phyloP scores from a whole-genome alignment of 2,113 vertebrate species.

The Eolophus roseicapilla region DNA sequence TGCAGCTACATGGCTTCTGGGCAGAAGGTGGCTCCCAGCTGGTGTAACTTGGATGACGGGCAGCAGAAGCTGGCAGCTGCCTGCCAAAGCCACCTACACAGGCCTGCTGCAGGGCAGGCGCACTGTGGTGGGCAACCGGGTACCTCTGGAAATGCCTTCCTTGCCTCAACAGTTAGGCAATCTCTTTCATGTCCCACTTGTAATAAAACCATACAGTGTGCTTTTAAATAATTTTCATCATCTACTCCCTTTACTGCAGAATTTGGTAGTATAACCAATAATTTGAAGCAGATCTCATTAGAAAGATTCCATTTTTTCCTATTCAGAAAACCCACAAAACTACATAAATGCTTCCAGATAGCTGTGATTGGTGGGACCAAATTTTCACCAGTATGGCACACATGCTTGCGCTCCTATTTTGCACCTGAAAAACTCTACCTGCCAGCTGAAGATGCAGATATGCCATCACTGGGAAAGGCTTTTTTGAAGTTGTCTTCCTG shows the following conservation, averaged over 20 bases:
- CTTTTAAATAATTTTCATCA: not conserved
- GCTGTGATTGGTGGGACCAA: not conserved
- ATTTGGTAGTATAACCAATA: not conserved
- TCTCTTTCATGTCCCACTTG: not conserved
- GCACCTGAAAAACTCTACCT: not conserved
- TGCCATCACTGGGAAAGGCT: not conserved
- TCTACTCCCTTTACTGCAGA: not conserved
- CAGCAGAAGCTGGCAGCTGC: not conserved
- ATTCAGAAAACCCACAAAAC: not conserved
- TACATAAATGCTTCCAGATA: not conserved
- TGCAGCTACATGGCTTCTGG: fast-evolving
- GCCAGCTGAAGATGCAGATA: not conserved
- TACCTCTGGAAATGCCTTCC: fast-evolving
- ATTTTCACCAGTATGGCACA: not conserved
- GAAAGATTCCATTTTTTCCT: not conserved
- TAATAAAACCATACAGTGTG: not conserved
- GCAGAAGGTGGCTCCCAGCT: not conserved
- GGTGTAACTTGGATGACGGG: fast-evolving
- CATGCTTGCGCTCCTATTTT: not conserved
- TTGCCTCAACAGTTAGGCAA: not conserved
- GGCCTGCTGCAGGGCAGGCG: not conserved
- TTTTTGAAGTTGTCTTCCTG: not conserved
- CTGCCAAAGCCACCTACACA: not conserved
- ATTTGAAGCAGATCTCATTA: not conserved
- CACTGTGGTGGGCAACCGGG: fast-evolving